phyloP scores from a whole-genome alignment of 2,797 vertebrate species.

The Dicrostonyx torquatus region DNA sequence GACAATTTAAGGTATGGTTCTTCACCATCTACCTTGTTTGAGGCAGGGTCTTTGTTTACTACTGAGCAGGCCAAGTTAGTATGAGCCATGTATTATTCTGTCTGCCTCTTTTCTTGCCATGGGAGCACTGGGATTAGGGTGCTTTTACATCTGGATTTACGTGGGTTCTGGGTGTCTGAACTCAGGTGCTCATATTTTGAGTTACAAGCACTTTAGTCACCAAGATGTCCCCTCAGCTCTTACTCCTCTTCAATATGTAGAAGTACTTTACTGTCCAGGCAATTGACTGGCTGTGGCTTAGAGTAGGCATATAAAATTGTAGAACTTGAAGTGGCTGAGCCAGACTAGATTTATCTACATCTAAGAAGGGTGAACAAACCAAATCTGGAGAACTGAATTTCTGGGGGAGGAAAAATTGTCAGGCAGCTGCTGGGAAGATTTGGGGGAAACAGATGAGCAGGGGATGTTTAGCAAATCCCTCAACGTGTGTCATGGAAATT shows the following conservation, averaged over 20 bases:
- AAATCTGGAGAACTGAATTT: background rate
- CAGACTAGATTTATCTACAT: constrained; percentile 2
- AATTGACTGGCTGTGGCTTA: background rate
- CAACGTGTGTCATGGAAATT: background rate
- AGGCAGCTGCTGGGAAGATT: background rate
- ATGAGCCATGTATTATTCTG: background rate
- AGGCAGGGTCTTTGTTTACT: background rate
- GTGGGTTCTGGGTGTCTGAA: background rate
- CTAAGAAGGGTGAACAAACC: background rate
- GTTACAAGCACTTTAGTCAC: background rate
- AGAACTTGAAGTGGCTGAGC: background rate
- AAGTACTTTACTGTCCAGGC: background rate
- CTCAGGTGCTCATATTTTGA: background rate
- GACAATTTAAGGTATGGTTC: background rate
- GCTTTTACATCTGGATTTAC: background rate
- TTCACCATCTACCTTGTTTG: background rate
- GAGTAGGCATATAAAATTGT: background rate
- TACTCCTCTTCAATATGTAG: background rate
- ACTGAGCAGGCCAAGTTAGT: no score
- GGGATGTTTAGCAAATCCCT: background rate
- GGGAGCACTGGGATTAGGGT: no score
- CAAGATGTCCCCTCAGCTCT: background rate
- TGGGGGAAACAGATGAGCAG: background rate
- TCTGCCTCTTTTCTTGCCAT: background rate
- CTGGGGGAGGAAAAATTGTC: background rate